Percentiles rank a stretch among this genome's conserved stretches.
phyloP scores from a whole-genome alignment of 2,797 vertebrate species.

The Sitta carolinensis region DNA sequence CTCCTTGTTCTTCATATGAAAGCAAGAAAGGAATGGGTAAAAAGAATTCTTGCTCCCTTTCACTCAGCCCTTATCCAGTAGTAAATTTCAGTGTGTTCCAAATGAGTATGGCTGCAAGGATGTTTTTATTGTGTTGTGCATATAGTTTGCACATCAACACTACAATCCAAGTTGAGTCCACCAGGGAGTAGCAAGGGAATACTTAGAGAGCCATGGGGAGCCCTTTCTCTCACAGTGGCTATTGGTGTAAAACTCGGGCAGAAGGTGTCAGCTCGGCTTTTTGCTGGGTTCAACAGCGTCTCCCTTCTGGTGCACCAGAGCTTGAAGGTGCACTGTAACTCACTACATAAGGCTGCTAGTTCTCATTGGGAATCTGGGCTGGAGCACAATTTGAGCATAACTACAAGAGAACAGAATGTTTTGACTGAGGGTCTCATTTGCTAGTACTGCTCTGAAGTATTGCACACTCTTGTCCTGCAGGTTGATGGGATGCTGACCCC shows the following conservation, averaged over 20 bases:
- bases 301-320: not conserved
- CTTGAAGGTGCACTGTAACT: not conserved
- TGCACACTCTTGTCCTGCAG: not conserved
- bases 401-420: not conserved
- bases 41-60: not conserved
- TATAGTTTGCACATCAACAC: not conserved
- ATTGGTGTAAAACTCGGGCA: not conserved
- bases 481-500: not conserved
- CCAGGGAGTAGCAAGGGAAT: not conserved
- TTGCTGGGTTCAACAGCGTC: not conserved
- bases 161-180: not conserved
- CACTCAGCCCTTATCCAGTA: not conserved
- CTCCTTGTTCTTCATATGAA: not conserved
- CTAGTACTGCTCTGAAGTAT: not conserved
- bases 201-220: not conserved
- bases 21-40: not conserved
- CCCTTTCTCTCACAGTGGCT: not conserved
- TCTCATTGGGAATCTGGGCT: not conserved
- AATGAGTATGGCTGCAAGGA: not conserved
- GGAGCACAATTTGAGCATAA: not conserved
- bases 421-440: not conserved
- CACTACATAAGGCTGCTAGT: not conserved
- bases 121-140: not conserved
- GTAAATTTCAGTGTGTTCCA: not conserved
- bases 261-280: not conserved